Base-by-base conservation (phyloP, 1,140 invertebrate genomes). In the Hermatobates lingyangjiaoensis region DNA sequence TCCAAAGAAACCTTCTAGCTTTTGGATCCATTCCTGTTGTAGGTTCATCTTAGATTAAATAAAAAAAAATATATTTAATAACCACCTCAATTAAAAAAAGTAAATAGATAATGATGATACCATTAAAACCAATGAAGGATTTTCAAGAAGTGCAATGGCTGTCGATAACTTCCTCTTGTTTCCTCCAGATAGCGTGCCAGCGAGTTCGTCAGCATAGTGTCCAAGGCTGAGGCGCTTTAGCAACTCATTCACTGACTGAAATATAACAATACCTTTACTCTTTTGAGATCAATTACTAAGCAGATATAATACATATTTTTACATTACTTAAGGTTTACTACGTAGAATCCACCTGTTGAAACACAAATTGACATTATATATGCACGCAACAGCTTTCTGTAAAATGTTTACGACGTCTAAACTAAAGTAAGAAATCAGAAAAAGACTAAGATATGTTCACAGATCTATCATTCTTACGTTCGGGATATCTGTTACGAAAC, bases 141-240 rank as follows among this genome's bases (percentile, higher is more conserved):
- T 73, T 50, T 79, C 79, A 27, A 82, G 60, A 34, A 66, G 50
- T 5, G 79, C 76, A 51, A 82, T 72, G 14, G 77, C 79, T 28
- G 77, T 77, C n/a, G 74, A 76, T n/a, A 82, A 62, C 60, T 82
- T 80, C 24, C 80, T 59, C 59, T 79, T 79, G 60, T 81, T 81
- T 20, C 60, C 59, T 25, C 58, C 58, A 48, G 83, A 87, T 20
- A 89, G 64, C 18, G 56, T 57, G 54, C 55, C 68, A 24, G 58
- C 53, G n/a, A 49, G 46, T n/a, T 50, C 42, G 42, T 59, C 56
- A 34, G 48, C 47, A 51, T 61, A 62, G 15, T 54, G 46, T 15
- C 50, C 51, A 15, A 61, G 39, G 20, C 53, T 50, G 15, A 61
- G 50, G 39, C 52, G 39, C 27, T 55, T 50, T 24, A 61, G 38